Evolutionary conservation across 2,888 invertebrate species (phyloP).

Genomic region (Euspilapteryx auroguttella): DNA sequence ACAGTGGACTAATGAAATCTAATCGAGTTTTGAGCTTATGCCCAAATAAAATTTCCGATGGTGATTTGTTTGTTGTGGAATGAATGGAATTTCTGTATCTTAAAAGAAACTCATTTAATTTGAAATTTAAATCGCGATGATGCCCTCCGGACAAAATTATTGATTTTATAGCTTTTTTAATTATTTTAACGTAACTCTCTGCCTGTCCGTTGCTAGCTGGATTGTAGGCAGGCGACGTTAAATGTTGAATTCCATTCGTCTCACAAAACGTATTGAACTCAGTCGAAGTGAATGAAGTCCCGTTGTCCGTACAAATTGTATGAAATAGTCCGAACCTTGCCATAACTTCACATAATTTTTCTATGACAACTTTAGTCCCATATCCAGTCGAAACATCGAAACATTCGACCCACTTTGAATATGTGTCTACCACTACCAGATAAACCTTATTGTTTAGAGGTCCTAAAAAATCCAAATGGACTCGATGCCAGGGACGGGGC

Average conservation of each 20-base stretch:
- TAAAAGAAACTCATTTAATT: constrained; percentile 5
- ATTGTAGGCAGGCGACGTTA: constrained; percentile 3
- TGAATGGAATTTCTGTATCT: constrained; percentile 6
- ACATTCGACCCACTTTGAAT: constrained; percentile 7
- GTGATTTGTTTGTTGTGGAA: constrained; percentile 5
- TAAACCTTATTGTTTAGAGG: constrained; percentile 4
- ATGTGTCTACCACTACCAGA: constrained; percentile 6
- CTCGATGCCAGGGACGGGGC: constrained; percentile 2
- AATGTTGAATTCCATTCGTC: constrained; percentile 4
- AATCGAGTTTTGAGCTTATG: constrained; percentile 5
- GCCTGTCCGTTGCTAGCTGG: constrained; percentile 5
- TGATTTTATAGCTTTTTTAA: constrained; percentile 5
- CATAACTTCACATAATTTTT: background rate
- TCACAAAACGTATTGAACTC: constrained; percentile 3
- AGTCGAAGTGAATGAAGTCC: constrained; percentile 3
- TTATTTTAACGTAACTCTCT: constrained; percentile 5
- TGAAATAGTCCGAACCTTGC: constrained; percentile 2
- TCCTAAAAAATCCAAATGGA: constrained; percentile 6
- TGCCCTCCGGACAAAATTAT: background rate
- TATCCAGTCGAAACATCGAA: no score
- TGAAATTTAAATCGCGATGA: background rate
- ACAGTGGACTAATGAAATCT: constrained; percentile 5
- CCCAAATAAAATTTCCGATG: constrained; percentile 6
- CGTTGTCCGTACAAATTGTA: constrained; percentile 4
- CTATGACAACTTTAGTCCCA: background rate